Evolutionary conservation across 1,140 invertebrate species (phyloP).

Genomic region (Aporrectodea caliginosa): DNA sequence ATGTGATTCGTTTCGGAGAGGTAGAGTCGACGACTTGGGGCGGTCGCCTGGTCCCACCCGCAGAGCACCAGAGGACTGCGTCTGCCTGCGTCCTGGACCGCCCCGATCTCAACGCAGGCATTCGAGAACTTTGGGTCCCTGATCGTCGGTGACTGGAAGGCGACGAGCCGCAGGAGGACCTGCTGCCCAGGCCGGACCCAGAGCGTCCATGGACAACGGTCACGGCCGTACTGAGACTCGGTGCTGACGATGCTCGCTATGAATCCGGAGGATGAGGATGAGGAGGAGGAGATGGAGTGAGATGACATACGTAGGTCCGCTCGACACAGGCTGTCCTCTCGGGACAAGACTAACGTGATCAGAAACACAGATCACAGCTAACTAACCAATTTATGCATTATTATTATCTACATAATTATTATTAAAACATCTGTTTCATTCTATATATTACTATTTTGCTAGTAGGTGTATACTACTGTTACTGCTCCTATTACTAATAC

Average conservation of each 20-base stretch:
- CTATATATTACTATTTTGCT: no score
- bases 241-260: not conserved
- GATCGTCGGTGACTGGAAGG: not conserved
- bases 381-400: not conserved
- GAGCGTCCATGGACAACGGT: conserved; percentile 17
- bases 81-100: not conserved
- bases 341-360: not conserved
- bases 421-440: no score
- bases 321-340: not conserved
- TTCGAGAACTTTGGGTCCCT: not conserved
- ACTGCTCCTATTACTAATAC: no score
- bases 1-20: not conserved
- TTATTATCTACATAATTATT: not conserved
- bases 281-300: not conserved
- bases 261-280: not conserved
- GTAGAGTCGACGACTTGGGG: not conserved
- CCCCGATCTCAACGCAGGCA: not conserved
- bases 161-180: not conserved
- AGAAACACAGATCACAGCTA: no score
- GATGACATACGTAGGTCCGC: not conserved
- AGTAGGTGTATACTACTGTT: no score
- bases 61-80: not conserved
- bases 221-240: not conserved
- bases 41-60: not conserved
- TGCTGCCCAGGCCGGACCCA: conserved; percentile 10